Base-by-base conservation (phyloP, 2,113 vertebrate genomes). In the Syngnathus scovelli region DNA sequence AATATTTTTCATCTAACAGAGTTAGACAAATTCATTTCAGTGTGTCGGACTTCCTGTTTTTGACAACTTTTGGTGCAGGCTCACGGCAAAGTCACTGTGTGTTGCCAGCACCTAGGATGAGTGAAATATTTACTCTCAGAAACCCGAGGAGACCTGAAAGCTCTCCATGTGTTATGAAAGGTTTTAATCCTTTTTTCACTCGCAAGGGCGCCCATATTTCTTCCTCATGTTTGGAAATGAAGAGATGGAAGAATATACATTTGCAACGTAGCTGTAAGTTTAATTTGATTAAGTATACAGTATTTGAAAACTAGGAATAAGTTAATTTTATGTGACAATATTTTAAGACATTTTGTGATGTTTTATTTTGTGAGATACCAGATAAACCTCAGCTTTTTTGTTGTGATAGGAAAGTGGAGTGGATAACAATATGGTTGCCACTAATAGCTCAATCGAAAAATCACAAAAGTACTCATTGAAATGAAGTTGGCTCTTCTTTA, bases 401-500 rank as follows among this genome's bases (percentile, higher is more conserved):
- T 33, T 33, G 27, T 33, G 70, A 90, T 80, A 80, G 48, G 41
- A 43, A 43, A 43, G 7, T 52, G 9, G 77, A 90, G 75, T 75
- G 78, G 71, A 88, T 85, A 82, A 85, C 75, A 88, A 87, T 76
- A 83, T 86, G 27, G 27, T 3, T 33, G 27, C 27, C 27, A 33
- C 27, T 33, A 33, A 33, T 33, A 33, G 2, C 27, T 33, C 27
- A 33, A 33, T 33, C 27, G 27, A 33, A 33, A 33, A 33, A 33
- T 33, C 27, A 33, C 27, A 33, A 33, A 33, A 33, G 27, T 33
- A 33, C 27, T 33, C 27, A 33, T 33, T 33, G 27, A 33, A 33
- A 33, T 33, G 27, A 33, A 33, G 27, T 33, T 33, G 27, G 27
- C 27, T 33, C 27, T 33, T 33, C 27, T 33, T 33, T 33, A 33